A percentile compares a stretch with the other conserved stretches of the same genome.
Evolutionary conservation across 2,797 vertebrate species (phyloP).

Genomic region (Morus bassanus): DNA sequence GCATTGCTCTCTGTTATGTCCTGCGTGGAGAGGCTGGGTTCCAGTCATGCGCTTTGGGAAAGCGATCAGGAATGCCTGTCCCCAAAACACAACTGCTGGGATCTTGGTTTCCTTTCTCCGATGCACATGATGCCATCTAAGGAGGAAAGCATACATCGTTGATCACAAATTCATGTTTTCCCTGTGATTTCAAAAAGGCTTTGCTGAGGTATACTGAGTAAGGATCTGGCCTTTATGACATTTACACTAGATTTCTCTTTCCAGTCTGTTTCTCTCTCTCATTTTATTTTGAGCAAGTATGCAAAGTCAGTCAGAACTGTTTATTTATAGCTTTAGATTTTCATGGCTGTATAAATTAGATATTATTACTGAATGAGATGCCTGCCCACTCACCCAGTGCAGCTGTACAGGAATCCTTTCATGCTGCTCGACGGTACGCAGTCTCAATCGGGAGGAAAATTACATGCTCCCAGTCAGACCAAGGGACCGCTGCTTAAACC

Average conservation of each 20-base stretch:
- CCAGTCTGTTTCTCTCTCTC: neutral
- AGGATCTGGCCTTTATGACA: neutral
- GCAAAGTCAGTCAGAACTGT: slow-evolving; percentile 69
- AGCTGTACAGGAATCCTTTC: slow-evolving; percentile 70
- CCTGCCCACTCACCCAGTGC: slow-evolving; percentile 66
- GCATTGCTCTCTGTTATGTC: neutral
- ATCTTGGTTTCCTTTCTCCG: neutral
- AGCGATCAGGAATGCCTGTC: neutral
- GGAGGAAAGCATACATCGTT: neutral
- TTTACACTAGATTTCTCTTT: neutral
- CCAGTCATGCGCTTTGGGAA: neutral
- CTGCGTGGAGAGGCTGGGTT: neutral
- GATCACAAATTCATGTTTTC: neutral
- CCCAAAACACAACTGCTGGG: neutral
- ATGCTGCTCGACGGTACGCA: slow-evolving; percentile 29
- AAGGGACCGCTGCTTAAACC: slow-evolving; percentile 44
- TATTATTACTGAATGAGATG: slow-evolving; percentile 71
- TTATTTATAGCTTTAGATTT: slow-evolving; percentile 76
- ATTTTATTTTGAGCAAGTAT: slow-evolving; percentile 58
- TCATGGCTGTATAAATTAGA: slow-evolving; percentile 75
- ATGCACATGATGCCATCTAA: neutral
- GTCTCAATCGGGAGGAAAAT: slow-evolving; percentile 52
- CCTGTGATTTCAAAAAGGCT: neutral
- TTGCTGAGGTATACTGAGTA: neutral
- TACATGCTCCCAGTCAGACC: slow-evolving; percentile 41